Evolutionary conservation across 2,113 vertebrate species (phyloP).

Genomic region (Mus musculus): DNA sequence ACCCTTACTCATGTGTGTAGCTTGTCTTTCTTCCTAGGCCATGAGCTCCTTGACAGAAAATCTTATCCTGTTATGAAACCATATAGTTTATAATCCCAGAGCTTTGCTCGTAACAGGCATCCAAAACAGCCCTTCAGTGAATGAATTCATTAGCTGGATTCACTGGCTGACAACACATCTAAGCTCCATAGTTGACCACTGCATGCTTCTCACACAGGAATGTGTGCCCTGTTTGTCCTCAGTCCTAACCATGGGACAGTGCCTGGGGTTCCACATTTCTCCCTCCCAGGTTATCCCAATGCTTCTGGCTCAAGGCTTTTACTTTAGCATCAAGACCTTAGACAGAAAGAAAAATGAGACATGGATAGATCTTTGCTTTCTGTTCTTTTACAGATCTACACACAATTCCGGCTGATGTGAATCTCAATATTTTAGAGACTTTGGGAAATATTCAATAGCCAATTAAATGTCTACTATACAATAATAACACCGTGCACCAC

Average conservation of each 20-base stretch:
- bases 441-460: slow-evolving; percentile 66
- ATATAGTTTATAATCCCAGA: background rate
- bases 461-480: slow-evolving; percentile 51
- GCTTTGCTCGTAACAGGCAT: background rate
- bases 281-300: background rate
- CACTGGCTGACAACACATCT: background rate
- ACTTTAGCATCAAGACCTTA: background rate
- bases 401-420: slow-evolving; percentile 34
- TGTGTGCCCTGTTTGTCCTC: background rate
- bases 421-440: slow-evolving; percentile 39
- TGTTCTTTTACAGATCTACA: slow-evolving; percentile 9
- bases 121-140: background rate
- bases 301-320: background rate
- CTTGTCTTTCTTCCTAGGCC: slow-evolving; percentile 19
- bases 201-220: background rate
- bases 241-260: background rate
- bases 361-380: slow-evolving; percentile 47
- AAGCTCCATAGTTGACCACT: background rate
- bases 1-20: background rate
- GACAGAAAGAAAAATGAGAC: slow-evolving; percentile 9
- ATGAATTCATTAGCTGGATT: slow-evolving; percentile 41
- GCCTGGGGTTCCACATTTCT: background rate
- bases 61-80: background rate
- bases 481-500: slow-evolving; percentile 20
- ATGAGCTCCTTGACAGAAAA: background rate